Base-by-base conservation (phyloP, 2,113 vertebrate species). In the Gymnarchus niloticus region DNA sequence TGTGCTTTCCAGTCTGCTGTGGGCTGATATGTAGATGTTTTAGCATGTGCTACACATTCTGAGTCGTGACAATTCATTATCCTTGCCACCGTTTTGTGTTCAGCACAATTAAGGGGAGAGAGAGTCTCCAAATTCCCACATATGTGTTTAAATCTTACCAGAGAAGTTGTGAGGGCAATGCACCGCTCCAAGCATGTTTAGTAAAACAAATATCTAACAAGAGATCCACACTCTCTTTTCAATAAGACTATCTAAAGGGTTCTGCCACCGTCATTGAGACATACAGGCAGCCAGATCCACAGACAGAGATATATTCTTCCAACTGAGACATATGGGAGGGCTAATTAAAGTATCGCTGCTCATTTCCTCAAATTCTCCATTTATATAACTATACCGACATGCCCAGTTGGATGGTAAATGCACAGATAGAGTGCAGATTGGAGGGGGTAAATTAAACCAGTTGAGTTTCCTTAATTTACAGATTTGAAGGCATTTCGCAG, bases 161-260 rank as follows among this genome's bases (percentile, higher is more conserved):
- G 56, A 49, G n/a, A 49, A 65, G 61, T 52, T n/a, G 83, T 81
- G 85, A 82, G 83, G 25, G 65, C 56, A 57, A n/a, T 37, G 12
- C 83, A 33, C 73, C 81, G 76, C 83, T 88, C 52, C 84, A 61
- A 86, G 88, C 78, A 56, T 83, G 51, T 80, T 78, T 59, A 52
- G n/a, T 82, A 65, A 84, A 57, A 84, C 73, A 54, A 88, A 52
- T 81, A 73, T 90, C 49, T 48, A 83, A n/a, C 51, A 12, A 69
- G 48, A 49, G 56, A 28, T 6, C 84, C 3, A 10, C 37, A n/a
- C 61, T 56, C n/a, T 33, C 9, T 52, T 41, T 78, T 33, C 28
- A 85, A 76, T 2, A 73, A 84, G 76, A 56, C 2, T 81, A 19
- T 83, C 19, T 52, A 56, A 87, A 41, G 61, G 51, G 25, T 61